Evolutionary conservation across 2,113 vertebrate genomes (phyloP).

Genomic region (Microcebus lehilahytsara): DNA sequence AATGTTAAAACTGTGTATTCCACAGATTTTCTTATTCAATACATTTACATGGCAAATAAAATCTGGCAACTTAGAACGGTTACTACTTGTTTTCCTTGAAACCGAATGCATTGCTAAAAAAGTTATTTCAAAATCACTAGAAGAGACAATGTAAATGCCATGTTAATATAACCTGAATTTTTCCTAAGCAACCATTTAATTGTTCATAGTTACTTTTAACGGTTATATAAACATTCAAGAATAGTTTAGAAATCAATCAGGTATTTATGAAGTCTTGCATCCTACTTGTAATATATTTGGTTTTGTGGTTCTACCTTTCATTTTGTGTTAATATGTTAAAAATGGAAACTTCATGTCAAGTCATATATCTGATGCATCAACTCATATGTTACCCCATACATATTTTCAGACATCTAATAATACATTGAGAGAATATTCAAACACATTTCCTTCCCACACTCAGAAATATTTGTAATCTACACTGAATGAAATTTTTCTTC

Average conservation of each 20-base stretch:
- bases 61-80: background rate
- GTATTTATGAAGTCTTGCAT: background rate
- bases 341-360: background rate
- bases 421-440: background rate
- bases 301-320: background rate
- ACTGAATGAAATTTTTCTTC: background rate
- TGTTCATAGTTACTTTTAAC: background rate
- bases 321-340: background rate
- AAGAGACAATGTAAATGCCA: background rate
- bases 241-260: background rate
- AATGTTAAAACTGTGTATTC: background rate
- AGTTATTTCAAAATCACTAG: background rate
- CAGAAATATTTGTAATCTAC: background rate
- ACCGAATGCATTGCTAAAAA: background rate
- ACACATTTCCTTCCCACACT: background rate
- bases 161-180: conserved; percentile 2
- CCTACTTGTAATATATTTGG: background rate
- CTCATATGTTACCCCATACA: background rate
- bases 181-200: background rate
- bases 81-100: conserved; percentile 33
- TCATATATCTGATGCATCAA: too few species aligned
- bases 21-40: conserved; percentile 4
- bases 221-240: background rate
- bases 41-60: conserved; percentile 20
- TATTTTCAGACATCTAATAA: background rate